Evolutionary conservation across 64 coral and sea anemone species (phyloP), one percentile per base, ranked within the genome.

Genomic region (Pocillopora verrucosa): DNA sequence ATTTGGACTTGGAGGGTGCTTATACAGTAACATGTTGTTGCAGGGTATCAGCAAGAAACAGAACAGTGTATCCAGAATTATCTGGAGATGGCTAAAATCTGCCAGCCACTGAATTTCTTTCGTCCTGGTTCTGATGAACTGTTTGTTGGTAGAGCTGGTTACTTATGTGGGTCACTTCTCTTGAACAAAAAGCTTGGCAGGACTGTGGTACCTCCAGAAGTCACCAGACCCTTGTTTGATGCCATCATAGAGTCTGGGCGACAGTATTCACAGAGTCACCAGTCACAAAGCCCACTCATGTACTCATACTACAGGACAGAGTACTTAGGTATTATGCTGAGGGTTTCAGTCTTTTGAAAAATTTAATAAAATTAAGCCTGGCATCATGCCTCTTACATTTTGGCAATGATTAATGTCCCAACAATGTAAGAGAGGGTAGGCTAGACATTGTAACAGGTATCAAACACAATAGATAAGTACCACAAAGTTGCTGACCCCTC

Each of bases 261-360:
- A 61, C 82, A 89, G 35, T 94, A 94, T 65, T 87, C 87, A 58
- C 82, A 82, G 19, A 82, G 19, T 2, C 82, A 89, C 67, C 16
- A 79, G 9, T 92, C 92, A 57, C 73, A 12, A 56, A 88, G 89
- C 61, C 90, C 93, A 36, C 60, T 98, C 5, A 98, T 94, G 96
- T 98, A 94, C 89, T 77, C 96, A 14, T 98, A 98, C 82, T 98
- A 94, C 64, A 65, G 60, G 24, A 98, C 90, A 65, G 93, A 98
- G 72, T 98, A 92, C 63, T 73, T 98, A 38, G 96, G 96, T 98
- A 86, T 30, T 30, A 79, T 51, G 41, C 41, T 51, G 41, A 30
- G 30, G 30, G 30, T 30, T 30, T 30, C 30, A 30, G 30, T 30
- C 30, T 30, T 30, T 30, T 30, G 30, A 0, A 30, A 30, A 30